Evolutionary conservation across 2,888 invertebrate genomes (phyloP).

Genomic region (Lepetodrilus schrolli): DNA sequence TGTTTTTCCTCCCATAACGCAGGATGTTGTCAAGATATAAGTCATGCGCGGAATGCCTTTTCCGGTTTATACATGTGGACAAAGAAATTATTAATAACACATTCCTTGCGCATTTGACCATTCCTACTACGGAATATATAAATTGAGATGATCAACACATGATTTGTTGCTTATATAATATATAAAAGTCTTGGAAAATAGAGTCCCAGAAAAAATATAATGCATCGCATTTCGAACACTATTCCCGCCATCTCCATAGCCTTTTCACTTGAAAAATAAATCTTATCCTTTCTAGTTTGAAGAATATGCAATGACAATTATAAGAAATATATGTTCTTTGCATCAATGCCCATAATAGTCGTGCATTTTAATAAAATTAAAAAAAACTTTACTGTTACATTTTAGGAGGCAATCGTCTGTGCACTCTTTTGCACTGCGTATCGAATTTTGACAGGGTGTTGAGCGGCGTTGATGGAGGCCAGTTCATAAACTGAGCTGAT

Average conservation of each 20-base stretch:
- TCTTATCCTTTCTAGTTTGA: no score
- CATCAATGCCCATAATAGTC: no score
- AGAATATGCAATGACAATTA: no score
- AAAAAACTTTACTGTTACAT: not conserved
- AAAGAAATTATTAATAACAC: not conserved
- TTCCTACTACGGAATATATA: not conserved
- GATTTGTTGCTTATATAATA: no score
- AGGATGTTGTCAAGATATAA: not conserved
- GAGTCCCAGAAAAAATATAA: conserved; percentile 24
- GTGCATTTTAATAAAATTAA: not conserved
- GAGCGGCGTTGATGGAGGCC: conserved; percentile 30
- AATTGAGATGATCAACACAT: not conserved
- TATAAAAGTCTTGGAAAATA: no score
- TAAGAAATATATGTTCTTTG: no score
- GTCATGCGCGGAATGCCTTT: not conserved
- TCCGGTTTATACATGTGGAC: conserved; percentile 3
- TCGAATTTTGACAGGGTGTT: conserved; percentile 13
- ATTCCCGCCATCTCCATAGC: conserved; percentile 37
- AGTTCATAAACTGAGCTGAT: conserved; percentile 20
- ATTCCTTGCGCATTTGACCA: not conserved
- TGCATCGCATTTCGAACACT: conserved; percentile 28
- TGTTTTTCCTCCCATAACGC: conserved; percentile 30
- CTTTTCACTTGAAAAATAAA: conserved; percentile 20
- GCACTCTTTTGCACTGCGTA: not conserved
- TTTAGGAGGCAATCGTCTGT: not conserved